Evolutionary conservation across 2,797 vertebrate species (phyloP), one percentile per base, ranked within the genome.

Genomic region (Gymnoscopelus braueri): DNA sequence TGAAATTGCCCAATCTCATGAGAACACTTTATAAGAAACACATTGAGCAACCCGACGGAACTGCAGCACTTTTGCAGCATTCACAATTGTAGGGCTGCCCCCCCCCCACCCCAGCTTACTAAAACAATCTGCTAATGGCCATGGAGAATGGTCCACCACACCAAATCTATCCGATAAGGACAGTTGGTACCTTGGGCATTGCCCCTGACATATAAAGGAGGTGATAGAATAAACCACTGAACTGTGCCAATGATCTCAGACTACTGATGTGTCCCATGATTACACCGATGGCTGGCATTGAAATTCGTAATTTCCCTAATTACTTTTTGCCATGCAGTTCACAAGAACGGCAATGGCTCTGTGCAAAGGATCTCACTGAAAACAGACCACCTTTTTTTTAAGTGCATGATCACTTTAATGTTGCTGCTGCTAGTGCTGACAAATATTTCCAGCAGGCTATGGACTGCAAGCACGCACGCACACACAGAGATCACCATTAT

Each of bases 11-110:
- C 59, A 26, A 67, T 87, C 86, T 91, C 88, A 90, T 90, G 88
- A 90, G 82, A 89, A 84, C 71, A 59, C 71, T 60, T 81, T 74
- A 87, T 75, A 86, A 85, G 79, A 82, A 84, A 85, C 85, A 86
- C 76, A 89, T 85, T 90, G 50, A 75, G 35, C 59, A 67, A 65
- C 58, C 11, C 54, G 61, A 72, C 57, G 58, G 68, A 72, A 69
- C 70, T 60, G 71, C 23, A 13, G 29, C 56, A 65, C 62, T 60
- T 71, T 54, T 50, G 47, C 69, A 49, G 48, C 74, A 15, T 68
- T 71, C 56, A 87, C 79, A 88, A 78, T 67, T 74, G 57, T 60
- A 23, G 19, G 69, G 68, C 80, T 81, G 74, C 88, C 47, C 74
- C 70, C 54, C 51, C 49, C 39, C 61, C 66, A 78, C 49, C 39